These are phyloP conservation scores for Drosophila longiperda DNA, from an alignment of 2,888 invertebrate species.

Conservation along the genomic window DNA sequence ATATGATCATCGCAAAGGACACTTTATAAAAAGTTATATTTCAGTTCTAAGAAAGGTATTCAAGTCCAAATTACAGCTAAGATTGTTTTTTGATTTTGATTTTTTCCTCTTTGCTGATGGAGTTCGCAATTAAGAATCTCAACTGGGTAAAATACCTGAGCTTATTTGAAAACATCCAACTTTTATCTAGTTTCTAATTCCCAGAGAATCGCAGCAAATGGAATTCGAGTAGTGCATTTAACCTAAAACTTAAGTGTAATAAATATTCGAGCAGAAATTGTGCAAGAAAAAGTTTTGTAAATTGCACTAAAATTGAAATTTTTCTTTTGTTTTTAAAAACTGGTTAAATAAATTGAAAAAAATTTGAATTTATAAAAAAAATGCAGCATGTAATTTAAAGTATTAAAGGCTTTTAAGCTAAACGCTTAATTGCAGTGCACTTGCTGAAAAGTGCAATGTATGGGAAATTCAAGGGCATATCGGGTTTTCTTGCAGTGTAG, in stretches of 20 bases:
- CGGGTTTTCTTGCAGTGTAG: conserved; percentile 54
- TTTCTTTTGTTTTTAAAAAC: background rate
- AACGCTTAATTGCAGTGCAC: background rate
- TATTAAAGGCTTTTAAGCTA: background rate
- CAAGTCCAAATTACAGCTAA: background rate
- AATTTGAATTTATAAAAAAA: background rate
- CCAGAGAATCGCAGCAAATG: background rate
- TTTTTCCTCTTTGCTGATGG: conserved; percentile 8
- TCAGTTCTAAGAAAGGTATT: background rate
- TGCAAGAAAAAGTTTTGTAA: background rate
- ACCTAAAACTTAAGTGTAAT: fast-evolving
- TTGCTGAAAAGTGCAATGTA: background rate
- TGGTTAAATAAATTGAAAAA: background rate
- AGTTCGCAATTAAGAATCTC: conserved; percentile 6
- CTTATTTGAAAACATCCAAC: background rate
- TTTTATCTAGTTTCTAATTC: conserved; percentile 16
- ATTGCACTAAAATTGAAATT: background rate
- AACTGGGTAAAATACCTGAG: conserved; percentile 2
- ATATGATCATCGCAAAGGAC: background rate
- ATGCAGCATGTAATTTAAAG: background rate
- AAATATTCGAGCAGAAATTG: background rate
- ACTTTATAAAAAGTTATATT: conserved; percentile 9
- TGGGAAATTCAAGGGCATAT: background rate
- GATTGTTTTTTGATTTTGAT: no score
- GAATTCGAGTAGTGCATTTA: background rate